Conservation (phyloP, 2,113 vertebrate species). For the Gasterosteus nipponicus region DNA sequence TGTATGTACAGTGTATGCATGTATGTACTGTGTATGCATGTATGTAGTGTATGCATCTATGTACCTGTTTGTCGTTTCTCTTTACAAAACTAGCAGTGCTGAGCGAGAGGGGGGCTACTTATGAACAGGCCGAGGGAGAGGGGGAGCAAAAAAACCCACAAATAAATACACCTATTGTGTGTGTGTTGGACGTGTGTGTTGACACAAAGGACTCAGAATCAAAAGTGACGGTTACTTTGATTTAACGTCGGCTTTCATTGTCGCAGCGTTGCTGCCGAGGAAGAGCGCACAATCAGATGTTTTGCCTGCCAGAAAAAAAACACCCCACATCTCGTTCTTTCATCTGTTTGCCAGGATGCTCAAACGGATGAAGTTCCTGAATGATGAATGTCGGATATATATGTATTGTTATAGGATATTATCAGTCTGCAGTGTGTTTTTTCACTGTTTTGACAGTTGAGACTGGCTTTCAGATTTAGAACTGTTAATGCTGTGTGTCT, state of each 20-base stretch:
- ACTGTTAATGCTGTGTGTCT: slow-evolving; percentile 4
- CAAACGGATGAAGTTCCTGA: slow-evolving; percentile 17
- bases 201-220: slow-evolving; percentile 52
- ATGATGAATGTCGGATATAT: slow-evolving; percentile 13
- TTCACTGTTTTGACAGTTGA: slow-evolving; percentile 11
- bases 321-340: slow-evolving; percentile 26
- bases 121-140: neutral
- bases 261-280: slow-evolving; percentile 2
- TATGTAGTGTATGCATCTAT: neutral
- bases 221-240: slow-evolving; percentile 63
- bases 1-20: neutral
- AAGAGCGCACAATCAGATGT: neutral
- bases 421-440: slow-evolving; percentile 8
- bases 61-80: no score
- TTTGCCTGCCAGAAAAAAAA: slow-evolving; percentile 7
- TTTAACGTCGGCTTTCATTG: slow-evolving; percentile 52
- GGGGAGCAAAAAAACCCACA: slow-evolving; percentile 1
- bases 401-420: neutral
- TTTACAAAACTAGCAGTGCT: neutral
- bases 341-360: slow-evolving; percentile 28
- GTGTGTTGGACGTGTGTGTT: slow-evolving; percentile 11
- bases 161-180: slow-evolving; percentile 1
- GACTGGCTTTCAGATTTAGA: neutral
- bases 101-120: slow-evolving; percentile 3
- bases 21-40: neutral